Evolutionary conservation across 2,888 invertebrate genomes (phyloP).

Genomic region (Achlya flavicornis): DNA sequence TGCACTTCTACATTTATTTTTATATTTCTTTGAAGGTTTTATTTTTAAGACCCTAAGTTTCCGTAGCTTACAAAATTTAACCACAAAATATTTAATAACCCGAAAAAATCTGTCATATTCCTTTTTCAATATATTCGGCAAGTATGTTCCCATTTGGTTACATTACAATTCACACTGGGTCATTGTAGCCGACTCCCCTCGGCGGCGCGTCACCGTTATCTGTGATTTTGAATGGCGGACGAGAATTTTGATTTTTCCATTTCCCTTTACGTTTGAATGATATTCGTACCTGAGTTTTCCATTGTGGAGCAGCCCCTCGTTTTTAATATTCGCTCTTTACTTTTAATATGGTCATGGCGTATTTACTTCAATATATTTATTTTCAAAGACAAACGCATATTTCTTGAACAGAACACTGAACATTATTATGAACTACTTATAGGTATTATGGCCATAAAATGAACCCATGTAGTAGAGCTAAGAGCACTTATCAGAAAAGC

Average conservation of each 20-base stretch:
- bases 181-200: slow-evolving; percentile 40
- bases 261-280: slow-evolving; percentile 69
- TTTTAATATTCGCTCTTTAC: slow-evolving; percentile 64
- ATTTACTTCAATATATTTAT: slow-evolving; percentile 3
- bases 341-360: slow-evolving; percentile 43
- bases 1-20: too few relatives aligned
- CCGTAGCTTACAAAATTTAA: neutral
- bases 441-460: neutral
- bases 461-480: neutral
- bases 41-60: too few relatives aligned
- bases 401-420: neutral
- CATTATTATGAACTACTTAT: neutral
- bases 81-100: neutral
- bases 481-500: slow-evolving; percentile 56
- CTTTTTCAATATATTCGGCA: neutral
- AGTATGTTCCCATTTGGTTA: slow-evolving; percentile 30
- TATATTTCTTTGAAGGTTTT: too few relatives aligned
- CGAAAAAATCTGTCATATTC: neutral
- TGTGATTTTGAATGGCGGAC: slow-evolving; percentile 59
- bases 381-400: neutral
- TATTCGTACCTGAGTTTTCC: slow-evolving; percentile 47
- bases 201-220: slow-evolving; percentile 48
- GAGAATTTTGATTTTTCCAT: slow-evolving; percentile 75
- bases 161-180: slow-evolving; percentile 28
- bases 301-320: slow-evolving; percentile 59